Conservation (phyloP, 1,140 invertebrate species). For the Orchesella cincta region DNA sequence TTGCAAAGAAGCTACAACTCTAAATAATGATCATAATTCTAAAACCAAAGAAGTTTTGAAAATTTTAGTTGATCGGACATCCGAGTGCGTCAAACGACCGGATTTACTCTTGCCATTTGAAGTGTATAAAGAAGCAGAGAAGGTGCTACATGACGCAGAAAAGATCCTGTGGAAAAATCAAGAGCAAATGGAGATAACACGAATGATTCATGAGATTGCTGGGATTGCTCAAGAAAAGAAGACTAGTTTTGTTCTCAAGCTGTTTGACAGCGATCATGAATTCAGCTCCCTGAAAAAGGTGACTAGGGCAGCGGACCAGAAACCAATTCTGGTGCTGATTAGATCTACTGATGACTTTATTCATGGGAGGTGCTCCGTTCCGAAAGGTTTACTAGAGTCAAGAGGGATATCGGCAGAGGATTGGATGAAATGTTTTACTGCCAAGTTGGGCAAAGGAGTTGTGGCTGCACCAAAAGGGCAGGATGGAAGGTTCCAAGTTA, state of each 20-base stretch:
- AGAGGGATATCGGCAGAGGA: conserved; percentile 63
- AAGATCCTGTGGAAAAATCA: conserved; percentile 42
- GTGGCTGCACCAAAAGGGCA: conserved; percentile 59
- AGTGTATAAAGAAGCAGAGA: conserved; percentile 22
- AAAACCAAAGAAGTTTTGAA: not conserved
- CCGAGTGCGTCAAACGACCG: not conserved
- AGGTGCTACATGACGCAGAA: conserved; percentile 30
- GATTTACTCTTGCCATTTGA: conserved; percentile 27
- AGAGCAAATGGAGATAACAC: conserved; percentile 15
- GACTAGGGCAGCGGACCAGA: conserved; percentile 40
- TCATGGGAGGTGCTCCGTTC: conserved; percentile 66
- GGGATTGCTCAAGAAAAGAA: not conserved
- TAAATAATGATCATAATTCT: not conserved
- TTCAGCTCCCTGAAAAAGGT: conserved; percentile 44
- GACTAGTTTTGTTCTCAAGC: conserved; percentile 32
- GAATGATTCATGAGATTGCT: conserved; percentile 19
- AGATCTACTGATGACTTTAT: conserved; percentile 60
- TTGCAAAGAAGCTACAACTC: not conserved
- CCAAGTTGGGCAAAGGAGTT: conserved; percentile 58
- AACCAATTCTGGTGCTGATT: conserved; percentile 65
- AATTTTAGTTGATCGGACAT: not conserved
- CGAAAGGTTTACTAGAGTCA: conserved; percentile 59
- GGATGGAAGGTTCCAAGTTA: conserved; percentile 60
- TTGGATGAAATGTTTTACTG: conserved; percentile 64
- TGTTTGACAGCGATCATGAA: conserved; percentile 38